phyloP scores from a whole-genome alignment of 2,113 vertebrate genomes.

The Cervus canadensis region DNA sequence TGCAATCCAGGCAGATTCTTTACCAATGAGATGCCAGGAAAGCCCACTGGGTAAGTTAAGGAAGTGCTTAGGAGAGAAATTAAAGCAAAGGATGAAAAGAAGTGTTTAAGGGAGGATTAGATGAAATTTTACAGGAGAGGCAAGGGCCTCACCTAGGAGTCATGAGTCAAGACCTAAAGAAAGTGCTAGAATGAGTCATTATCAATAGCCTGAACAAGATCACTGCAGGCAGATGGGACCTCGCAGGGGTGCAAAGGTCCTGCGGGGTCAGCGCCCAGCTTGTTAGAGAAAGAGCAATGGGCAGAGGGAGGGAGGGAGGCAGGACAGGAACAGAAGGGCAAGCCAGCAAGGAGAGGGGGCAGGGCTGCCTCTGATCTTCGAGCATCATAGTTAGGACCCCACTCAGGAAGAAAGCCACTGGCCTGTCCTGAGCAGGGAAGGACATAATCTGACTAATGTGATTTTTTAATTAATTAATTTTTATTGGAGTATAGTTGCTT shows the following conservation, averaged over 20 bases:
- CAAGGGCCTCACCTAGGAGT: neutral
- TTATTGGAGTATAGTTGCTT: neutral
- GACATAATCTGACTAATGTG: neutral
- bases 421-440: neutral
- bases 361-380: neutral
- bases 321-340: neutral
- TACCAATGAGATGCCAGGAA: neutral
- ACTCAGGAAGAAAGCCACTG: neutral
- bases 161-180: neutral
- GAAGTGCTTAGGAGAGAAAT: neutral
- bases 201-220: neutral
- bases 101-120: neutral
- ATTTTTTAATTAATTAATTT: neutral
- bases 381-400: neutral
- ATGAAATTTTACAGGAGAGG: neutral
- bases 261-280: fast-evolving
- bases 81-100: neutral
- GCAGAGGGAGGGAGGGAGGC: neutral
- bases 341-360: fast-evolving
- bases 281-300: neutral
- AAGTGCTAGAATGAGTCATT: neutral
- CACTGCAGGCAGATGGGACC: too few relatives aligned
- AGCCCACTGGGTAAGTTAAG: neutral
- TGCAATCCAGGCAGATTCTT: neutral
- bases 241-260: neutral